Conservation (phyloP, 2,797 vertebrate species). For the Bradypodion ventrale region DNA sequence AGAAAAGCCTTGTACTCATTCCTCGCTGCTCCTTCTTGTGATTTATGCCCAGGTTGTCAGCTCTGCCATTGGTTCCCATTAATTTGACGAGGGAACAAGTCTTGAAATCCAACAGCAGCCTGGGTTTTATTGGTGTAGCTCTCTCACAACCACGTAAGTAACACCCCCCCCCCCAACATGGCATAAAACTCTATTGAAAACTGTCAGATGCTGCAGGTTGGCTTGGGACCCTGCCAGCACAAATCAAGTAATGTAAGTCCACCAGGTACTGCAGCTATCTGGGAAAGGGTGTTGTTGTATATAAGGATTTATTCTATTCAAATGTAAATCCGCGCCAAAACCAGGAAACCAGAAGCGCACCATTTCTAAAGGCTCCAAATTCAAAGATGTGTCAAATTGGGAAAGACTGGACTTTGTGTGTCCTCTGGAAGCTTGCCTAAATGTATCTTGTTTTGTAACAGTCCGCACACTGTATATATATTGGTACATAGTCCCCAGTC, state of each 20-base stretch:
- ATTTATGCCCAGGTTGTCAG: slow-evolving; percentile 75
- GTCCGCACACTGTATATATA: too few species aligned
- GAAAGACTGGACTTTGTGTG: too few species aligned
- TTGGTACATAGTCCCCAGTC: too few species aligned
- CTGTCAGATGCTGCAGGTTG: slow-evolving; percentile 62
- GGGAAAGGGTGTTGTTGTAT: slow-evolving; percentile 15
- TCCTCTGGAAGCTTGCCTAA: too few species aligned
- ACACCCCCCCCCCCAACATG: slow-evolving; percentile 13
- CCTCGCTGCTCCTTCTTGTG: slow-evolving; percentile 74
- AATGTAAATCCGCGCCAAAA: too few species aligned
- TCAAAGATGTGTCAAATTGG: too few species aligned
- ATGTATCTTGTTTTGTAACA: too few species aligned
- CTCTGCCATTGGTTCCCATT: slow-evolving; percentile 67
- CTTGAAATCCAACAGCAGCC: slow-evolving; percentile 46
- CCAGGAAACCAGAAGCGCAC: too few species aligned
- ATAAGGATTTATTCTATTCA: too few species aligned
- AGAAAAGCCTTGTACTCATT: slow-evolving; percentile 86
- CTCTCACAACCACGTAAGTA: neutral
- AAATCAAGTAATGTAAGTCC: slow-evolving; percentile 73
- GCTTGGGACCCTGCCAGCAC: slow-evolving; percentile 56
- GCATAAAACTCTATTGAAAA: slow-evolving; percentile 58
- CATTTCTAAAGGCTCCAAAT: too few species aligned
- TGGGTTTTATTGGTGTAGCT: slow-evolving; percentile 47
- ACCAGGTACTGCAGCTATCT: slow-evolving; percentile 28
- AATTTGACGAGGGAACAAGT: slow-evolving; percentile 68